These are phyloP conservation scores for Cynopterus sphinx DNA, from an alignment of 2,797 vertebrate genomes.

Conservation along the genomic window DNA sequence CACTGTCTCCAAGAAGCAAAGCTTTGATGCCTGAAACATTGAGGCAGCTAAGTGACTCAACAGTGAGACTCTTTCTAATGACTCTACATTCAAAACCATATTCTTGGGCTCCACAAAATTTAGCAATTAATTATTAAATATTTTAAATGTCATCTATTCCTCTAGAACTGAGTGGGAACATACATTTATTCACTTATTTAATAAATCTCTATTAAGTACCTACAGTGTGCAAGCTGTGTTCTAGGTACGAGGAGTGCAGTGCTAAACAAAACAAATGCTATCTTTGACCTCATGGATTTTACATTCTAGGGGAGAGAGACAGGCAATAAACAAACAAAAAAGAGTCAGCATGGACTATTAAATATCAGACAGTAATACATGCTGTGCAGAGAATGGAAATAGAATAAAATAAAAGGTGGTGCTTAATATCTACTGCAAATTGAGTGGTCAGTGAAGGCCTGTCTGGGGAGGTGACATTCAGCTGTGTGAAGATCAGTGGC, in stretches of 20 bases:
- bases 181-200: conserved; percentile 28
- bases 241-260: not conserved
- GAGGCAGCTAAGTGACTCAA: not conserved
- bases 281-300: not conserved
- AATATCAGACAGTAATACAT: not conserved
- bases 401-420: not conserved
- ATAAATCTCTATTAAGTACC: not conserved
- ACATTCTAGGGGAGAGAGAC: not conserved
- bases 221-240: not conserved
- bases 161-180: not conserved
- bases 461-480: not conserved
- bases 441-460: not conserved
- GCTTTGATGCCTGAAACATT: not conserved
- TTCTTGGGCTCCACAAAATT: not conserved
- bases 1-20: not conserved
- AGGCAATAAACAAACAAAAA: not conserved
- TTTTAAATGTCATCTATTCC: conserved; percentile 1
- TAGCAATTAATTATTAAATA: conserved; percentile 44
- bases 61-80: not conserved
- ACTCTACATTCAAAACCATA: not conserved
- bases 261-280: not conserved
- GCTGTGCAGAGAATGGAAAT: not conserved
- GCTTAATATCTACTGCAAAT: not conserved
- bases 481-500: not conserved
- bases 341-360: not conserved